Evolutionary conservation across 92 coral and sea anemone species (phyloP), one percentile per base, ranked within the genome.

Genomic region (Porites evermanni): DNA sequence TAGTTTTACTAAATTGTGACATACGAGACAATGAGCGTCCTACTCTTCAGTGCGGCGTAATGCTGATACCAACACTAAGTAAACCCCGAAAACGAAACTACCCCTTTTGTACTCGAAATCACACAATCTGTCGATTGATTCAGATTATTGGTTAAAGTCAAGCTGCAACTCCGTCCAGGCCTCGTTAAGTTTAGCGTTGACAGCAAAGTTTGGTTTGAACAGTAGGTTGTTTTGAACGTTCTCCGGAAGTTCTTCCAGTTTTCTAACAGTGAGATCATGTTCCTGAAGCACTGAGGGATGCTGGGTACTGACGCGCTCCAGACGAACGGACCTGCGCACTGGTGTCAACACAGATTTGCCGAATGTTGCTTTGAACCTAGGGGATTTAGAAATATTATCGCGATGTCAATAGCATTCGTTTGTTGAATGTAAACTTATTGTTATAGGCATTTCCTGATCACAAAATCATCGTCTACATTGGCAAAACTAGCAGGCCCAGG

Each of bases 121-220:
- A 38, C 6, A 38, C 47, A 38, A 38, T 38, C 47, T 4, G 47
- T 38, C 47, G 47, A 32, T 38, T 38, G 47, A 38, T 12, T 12
- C 67, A 9, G 5, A 1, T 81, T 17, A 81, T 54, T 7, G 56
- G 12, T 72, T 13, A 1, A 8, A 70, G 64, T 80, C 89, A 18
- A 59, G 75, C 86, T 87, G 91, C 61, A 85, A 70, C 65, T 91
- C 86, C 52, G 71, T 80, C 96, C 96, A 93, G 64, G 91, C 96
- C 29, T 93, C 90, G 71, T 93, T 93, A 12, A 93, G 87, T 51
- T 91, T 90, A 14, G 90, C 75, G n/a, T 79, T 76, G 67, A 93
- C 94, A 32, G 96, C 90, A 79, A 93, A 91, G 89, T 93, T 93
- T 12, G 96, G 96, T 72, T 87, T 93, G 83, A 87, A 93, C 84